Evolutionary conservation across 2,888 invertebrate species (phyloP).

Genomic region (Sarcophaga caerulescens): DNA sequence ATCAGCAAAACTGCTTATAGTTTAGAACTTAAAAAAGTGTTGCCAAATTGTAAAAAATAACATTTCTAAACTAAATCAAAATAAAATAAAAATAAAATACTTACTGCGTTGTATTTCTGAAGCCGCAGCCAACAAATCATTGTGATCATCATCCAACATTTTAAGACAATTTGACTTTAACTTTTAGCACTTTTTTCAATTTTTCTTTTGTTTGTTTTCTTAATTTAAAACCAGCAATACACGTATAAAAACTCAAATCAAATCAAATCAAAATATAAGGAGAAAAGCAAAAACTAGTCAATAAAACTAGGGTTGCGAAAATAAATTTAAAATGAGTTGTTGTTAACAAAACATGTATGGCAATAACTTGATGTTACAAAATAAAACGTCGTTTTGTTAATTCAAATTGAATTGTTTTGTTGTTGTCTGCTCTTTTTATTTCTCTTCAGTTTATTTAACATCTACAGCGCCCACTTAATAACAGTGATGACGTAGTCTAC

Average conservation of each 20-base stretch:
- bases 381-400: not conserved
- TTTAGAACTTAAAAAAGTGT: too few species aligned
- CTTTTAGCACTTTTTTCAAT: not conserved
- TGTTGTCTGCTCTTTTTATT: not conserved
- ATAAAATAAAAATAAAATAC: constrained; percentile 56
- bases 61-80: not conserved
- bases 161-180: constrained; percentile 39
- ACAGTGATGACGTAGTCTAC: not conserved
- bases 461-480: not conserved
- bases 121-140: constrained; percentile 80
- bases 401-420: not conserved
- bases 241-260: not conserved
- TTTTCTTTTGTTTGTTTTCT: not conserved
- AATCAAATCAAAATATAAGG: not conserved
- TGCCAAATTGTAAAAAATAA: too few species aligned
- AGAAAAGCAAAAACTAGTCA: constrained; percentile 22
- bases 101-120: constrained; percentile 80
- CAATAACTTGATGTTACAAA: not conserved
- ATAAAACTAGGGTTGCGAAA: constrained; percentile 45
- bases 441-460: not conserved
- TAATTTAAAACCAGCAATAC: not conserved
- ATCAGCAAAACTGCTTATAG: too few species aligned
- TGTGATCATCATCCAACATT: constrained; percentile 80
- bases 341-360: constrained; percentile 29
- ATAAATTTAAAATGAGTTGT: not conserved